Base-by-base conservation (phyloP, 2,888 invertebrate genomes). In the Drosophila mercatorum region DNA sequence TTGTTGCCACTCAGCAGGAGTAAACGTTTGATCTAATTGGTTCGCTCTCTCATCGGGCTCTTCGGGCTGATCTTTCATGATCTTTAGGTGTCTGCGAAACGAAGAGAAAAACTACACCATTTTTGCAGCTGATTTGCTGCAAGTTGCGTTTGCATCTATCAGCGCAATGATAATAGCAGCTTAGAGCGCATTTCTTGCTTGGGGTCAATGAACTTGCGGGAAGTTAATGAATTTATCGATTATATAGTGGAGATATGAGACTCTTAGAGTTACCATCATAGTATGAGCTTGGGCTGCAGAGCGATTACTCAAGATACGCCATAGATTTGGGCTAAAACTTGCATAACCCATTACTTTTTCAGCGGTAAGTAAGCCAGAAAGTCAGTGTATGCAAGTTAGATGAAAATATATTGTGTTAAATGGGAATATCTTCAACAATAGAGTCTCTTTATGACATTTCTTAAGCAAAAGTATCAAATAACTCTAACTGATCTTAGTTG, bases 11-110 rank as follows among this genome's bases (percentile, higher is more conserved):
- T 80, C 87, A 88, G 86, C 86, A 88, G 82, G 81, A 82, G 86
- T 85, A 89, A 88, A 82, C 80, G 79, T 83, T 90, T 84, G 83
- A 88, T 90, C 88, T 90, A 91, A 90, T 91, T 91, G 91, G 90
- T 90, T 84, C 81, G 65, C 66, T 69, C 83, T 69, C 85, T 28
- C 47, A 78, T 81, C 75, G 78, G 49, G 34, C 60, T 61, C 68
- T 78, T 47, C 34, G 60, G 61, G 61, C 46, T 53, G 46, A 75
- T 71, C 66, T 62, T 60, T 52, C 56, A 55, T 72, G 53, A 64
- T 67, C 62, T 63, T 61, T 34, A 63, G 72, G 57, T 75, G 71
- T 74, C 66, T 64, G 65, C 68, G 28, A 34, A 34, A 34, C 7
- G 6, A 6, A 31, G 3, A 64, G 64, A 43, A 63, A 55, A 22